phyloP scores from a whole-genome alignment of 2,888 invertebrate species.

The Cheilosia vulpina region DNA sequence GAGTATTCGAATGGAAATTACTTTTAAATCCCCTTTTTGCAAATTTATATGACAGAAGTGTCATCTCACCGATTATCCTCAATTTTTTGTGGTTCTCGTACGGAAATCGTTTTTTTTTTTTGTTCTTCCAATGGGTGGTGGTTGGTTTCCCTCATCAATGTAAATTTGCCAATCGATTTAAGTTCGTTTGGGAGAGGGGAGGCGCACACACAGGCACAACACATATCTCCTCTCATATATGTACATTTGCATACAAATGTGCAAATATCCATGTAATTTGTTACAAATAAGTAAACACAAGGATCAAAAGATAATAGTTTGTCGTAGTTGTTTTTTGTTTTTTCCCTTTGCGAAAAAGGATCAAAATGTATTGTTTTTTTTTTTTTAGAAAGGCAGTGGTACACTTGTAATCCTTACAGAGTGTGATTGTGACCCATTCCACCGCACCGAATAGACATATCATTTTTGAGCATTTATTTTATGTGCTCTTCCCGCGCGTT shows the following conservation, averaged over 20 bases:
- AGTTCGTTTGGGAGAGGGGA: conserved; percentile 38
- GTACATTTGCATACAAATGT: conserved; percentile 74
- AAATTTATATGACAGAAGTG: conserved; percentile 72
- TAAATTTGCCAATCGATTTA: conserved; percentile 71
- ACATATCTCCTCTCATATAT: not conserved
- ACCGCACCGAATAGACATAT: conserved; percentile 64
- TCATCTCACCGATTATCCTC: conserved; percentile 73
- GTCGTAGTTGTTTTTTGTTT: conserved; percentile 39
- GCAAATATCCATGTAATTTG: conserved; percentile 75
- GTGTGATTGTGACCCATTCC: conserved; percentile 36
- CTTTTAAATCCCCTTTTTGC: conserved; percentile 69
- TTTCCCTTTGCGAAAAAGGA: conserved; percentile 50
- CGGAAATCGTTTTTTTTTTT: conserved; percentile 1
- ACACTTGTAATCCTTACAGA: conserved; percentile 49
- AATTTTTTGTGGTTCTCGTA: conserved; percentile 39
- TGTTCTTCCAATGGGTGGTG: not conserved
- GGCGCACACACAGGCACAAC: conserved; percentile 6
- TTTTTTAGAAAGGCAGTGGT: conserved; percentile 17
- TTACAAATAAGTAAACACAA: conserved; percentile 75
- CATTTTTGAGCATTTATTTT: conserved; percentile 74
- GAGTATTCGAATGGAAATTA: conserved; percentile 66
- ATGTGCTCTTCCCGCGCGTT: conserved; percentile 56
- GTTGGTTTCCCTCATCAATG: conserved; percentile 67
- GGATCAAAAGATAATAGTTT: conserved; percentile 75
- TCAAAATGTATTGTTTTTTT: conserved; percentile 58